phyloP scores from a whole-genome alignment of 2,888 invertebrate genomes.

The Plagodis dolabraria region DNA sequence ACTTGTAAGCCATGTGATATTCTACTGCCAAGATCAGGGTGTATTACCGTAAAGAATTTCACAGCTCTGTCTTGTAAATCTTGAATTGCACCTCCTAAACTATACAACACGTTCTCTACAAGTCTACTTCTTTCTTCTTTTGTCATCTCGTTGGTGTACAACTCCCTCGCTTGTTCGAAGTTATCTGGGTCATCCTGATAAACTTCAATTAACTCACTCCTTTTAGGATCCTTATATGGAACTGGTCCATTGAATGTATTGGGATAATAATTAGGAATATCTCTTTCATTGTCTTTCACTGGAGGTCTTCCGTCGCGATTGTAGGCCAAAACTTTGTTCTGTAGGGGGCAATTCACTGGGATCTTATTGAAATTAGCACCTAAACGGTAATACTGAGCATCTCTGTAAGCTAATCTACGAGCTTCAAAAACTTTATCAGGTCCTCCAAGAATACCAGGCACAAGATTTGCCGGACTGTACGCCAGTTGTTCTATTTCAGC shows the following conservation, averaged over 20 bases:
- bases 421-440: conserved; percentile 96
- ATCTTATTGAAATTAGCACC: conserved; percentile 95
- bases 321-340: conserved; percentile 87
- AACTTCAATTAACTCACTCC: conserved; percentile 78
- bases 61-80: conserved; percentile 84
- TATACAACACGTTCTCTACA: conserved; percentile 91
- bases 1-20: conserved; percentile 51
- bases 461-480: conserved; percentile 93
- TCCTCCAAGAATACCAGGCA: conserved; percentile 95
- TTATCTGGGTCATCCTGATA: conserved; percentile 92
- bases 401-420: conserved; percentile 92
- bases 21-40: conserved; percentile 89
- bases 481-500: conserved; percentile 96
- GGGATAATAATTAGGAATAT: conserved; percentile 97
- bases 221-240: conserved; percentile 85
- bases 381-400: conserved; percentile 93
- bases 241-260: conserved; percentile 96
- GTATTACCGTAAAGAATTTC: conserved; percentile 91
- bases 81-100: conserved; percentile 90
- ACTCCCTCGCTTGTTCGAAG: conserved; percentile 91
- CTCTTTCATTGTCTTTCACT: conserved; percentile 91
- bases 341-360: conserved; percentile 96
- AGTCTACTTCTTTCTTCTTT: conserved; percentile 90
- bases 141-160: conserved; percentile 91
- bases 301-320: conserved; percentile 94